Conservation (phyloP, 2,888 invertebrate genomes). For the Argynnis bischoffii region DNA sequence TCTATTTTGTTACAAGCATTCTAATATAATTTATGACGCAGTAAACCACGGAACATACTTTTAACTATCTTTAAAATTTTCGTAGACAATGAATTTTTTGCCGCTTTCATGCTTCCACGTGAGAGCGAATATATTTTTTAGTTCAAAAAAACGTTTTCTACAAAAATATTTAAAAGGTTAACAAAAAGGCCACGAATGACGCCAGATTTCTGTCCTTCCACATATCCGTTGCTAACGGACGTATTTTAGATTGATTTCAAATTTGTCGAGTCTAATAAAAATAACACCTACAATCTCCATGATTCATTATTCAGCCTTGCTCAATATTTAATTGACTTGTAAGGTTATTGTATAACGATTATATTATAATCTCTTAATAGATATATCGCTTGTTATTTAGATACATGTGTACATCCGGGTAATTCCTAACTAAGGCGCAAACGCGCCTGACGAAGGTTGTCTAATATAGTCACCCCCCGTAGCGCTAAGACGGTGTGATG, state of each 20-base stretch:
- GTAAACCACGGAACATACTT: conserved; percentile 40
- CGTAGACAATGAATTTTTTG: conserved; percentile 36
- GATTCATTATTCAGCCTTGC: conserved; percentile 32
- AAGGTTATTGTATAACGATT: conserved; percentile 31
- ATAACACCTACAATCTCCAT: conserved; percentile 26
- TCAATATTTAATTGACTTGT: conserved; percentile 30
- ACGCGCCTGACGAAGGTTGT: conserved; percentile 71
- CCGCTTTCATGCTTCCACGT: conserved; percentile 28
- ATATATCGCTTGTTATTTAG: conserved; percentile 6
- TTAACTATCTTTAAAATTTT: conserved; percentile 27
- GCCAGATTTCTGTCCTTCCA: conserved; percentile 29
- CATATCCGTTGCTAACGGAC: conserved; percentile 29
- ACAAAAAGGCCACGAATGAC: conserved; percentile 14
- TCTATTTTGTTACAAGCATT: conserved; percentile 56
- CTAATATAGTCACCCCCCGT: conserved; percentile 78
- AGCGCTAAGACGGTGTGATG: conserved; percentile 74
- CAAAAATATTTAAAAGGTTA: conserved; percentile 8
- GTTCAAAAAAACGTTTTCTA: neutral
- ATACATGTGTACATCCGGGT: conserved; percentile 28
- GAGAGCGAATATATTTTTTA: conserved; percentile 7
- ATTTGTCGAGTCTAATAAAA: conserved; percentile 25
- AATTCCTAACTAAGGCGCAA: conserved; percentile 43
- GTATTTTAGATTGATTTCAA: conserved; percentile 23
- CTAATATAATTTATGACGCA: conserved; percentile 48
- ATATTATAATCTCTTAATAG: conserved; percentile 22